These are phyloP conservation scores for Drosophila merina DNA, from an alignment of 2,888 invertebrate species.

Conservation along the genomic window DNA sequence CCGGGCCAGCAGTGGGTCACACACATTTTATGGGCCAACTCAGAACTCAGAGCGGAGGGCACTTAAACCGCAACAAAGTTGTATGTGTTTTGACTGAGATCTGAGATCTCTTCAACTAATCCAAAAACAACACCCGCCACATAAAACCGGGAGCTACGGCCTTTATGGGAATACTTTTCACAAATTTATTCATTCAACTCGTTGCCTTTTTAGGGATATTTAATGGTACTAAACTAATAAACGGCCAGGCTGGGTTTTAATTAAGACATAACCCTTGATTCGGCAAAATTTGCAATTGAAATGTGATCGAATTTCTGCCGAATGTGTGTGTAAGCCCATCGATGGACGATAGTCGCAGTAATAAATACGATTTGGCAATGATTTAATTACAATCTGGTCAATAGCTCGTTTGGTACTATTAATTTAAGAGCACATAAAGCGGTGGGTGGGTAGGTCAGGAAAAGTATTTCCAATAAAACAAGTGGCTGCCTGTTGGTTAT, in stretches of 20 bases:
- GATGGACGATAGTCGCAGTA: conserved; percentile 19
- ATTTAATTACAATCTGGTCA: conserved; percentile 36
- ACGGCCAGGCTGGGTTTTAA: conserved; percentile 43
- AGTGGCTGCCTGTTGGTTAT: conserved; percentile 5
- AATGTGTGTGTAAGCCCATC: conserved; percentile 14
- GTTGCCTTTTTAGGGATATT: conserved; percentile 37
- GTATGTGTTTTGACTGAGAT: conserved; percentile 29
- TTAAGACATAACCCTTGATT: conserved; percentile 46
- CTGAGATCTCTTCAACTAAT: conserved; percentile 22
- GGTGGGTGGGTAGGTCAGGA: background rate
- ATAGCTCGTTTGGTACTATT: conserved; percentile 24
- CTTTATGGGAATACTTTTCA: conserved; percentile 57
- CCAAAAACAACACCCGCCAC: conserved; percentile 9
- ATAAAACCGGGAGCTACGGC: conserved; percentile 42
- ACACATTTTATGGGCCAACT: conserved; percentile 70
- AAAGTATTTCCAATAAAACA: conserved; percentile 18
- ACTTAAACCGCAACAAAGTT: conserved; percentile 69
- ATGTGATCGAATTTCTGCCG: conserved; percentile 12
- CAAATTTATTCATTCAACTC: conserved; percentile 60
- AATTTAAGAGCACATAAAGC: conserved; percentile 19
- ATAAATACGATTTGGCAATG: conserved; percentile 26
- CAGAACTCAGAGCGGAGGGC: conserved; percentile 51
- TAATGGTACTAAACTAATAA: conserved; percentile 49
- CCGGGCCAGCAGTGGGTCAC: conserved; percentile 56
- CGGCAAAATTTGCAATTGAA: conserved; percentile 29